Evolutionary conservation across 2,113 vertebrate genomes (phyloP), one percentile per base, ranked within the genome.

Genomic region (Stigmatopora nigra): DNA sequence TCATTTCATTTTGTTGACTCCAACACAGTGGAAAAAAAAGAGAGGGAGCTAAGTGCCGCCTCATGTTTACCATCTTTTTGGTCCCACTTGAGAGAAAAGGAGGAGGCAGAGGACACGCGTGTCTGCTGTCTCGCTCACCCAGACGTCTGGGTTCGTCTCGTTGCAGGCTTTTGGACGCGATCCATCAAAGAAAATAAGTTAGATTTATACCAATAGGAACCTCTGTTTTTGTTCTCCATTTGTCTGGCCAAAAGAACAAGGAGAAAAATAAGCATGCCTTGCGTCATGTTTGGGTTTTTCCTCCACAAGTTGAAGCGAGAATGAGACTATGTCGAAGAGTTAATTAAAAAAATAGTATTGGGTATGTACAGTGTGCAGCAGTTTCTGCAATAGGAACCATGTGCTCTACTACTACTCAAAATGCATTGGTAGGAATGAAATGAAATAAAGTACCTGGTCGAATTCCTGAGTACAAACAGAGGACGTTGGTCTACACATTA

Each of bases 61-160:
- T 67, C 62, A 60, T 76, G 70, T 81, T 80, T 73, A 78, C 63
- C 36, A 53, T 63, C 22, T 67, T 68, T 77, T 44, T 63, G 64
- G 71, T 47, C 63, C 53, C 63, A 61, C 62, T 69, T 77, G 63
- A 78, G 70, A 79, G 75, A 57, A 56, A 68, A 65, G 53, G n/a
- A 69, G 65, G 66, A 75, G 67, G 69, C 73, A 69, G 38, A 65
- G 57, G 70, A 76, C 69, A 76, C 77, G 76, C 78, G 65, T 78
- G 78, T 79, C 80, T 82, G 63, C 69, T 76, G 72, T 70, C 61
- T 72, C 70, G 20, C 68, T 72, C 12, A 60, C 65, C 69, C 82
- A 86, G 84, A 86, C 83, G 79, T 85, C 76, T 84, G 79, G 73
- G 63, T 69, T 78, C 44, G 19, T 61, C 41, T 84, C 73, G 80